Percentiles rank a stretch among this genome's conserved stretches.
Evolutionary conservation across 35 echinoderm and acorn worm genomes (phyloP).

Genomic region (Lytechinus pictus): DNA sequence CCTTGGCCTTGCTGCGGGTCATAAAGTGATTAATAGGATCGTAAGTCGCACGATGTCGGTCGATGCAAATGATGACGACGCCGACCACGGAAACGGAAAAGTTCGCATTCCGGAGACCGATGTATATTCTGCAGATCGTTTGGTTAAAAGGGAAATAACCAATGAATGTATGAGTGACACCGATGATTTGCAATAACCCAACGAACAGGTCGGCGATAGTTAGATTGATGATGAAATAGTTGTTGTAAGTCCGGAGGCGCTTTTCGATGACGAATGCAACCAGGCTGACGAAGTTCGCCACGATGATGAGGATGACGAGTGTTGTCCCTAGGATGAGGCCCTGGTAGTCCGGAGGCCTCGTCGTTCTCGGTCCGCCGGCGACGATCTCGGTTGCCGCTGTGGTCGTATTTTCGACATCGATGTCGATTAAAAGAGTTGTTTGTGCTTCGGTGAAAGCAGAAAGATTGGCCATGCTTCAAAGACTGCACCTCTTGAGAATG

Average conservation of each 20-base stretch:
- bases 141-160: conserved; percentile 35
- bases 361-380: neutral
- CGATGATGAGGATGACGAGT: neutral
- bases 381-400: neutral
- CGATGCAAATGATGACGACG: conserved; percentile 53
- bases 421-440: neutral
- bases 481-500: neutral
- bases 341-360: neutral
- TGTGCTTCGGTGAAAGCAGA: neutral
- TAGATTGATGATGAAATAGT: conserved; percentile 55
- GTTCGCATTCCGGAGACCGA: neutral
- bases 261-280: conserved; percentile 32
- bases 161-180: neutral
- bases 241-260: conserved; percentile 50
- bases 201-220: conserved; percentile 32
- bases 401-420: neutral
- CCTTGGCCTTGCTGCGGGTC: conserved; percentile 9
- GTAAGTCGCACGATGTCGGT: conserved; percentile 52
- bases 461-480: neutral
- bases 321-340: neutral
- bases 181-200: neutral
- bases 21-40: conserved; percentile 41
- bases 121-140: conserved; percentile 3
- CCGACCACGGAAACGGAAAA: conserved; percentile 24
- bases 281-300: conserved; percentile 21